A percentile compares a stretch with the other conserved stretches of the same genome.
These are phyloP conservation scores for Drosophila tropicalis DNA, from an alignment of 1,140 invertebrate genomes.

Conservation along the genomic window DNA sequence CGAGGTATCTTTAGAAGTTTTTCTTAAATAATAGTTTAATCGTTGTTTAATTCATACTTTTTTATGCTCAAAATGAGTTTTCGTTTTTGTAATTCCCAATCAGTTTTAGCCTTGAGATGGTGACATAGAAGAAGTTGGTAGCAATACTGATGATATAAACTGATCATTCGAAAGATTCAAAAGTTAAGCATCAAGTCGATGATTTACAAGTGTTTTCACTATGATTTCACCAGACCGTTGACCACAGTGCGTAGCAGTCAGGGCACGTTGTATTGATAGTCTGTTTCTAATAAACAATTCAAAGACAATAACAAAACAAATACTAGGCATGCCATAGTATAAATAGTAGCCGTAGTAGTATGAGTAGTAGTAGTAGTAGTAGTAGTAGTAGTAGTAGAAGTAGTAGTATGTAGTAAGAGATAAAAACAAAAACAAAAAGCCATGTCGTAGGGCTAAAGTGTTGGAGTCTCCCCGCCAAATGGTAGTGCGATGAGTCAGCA, in stretches of 20 bases:
- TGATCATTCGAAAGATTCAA: too few species aligned
- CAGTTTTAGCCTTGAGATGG: too few species aligned
- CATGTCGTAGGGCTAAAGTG: conserved; percentile 19
- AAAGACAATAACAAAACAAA: conserved; percentile 5
- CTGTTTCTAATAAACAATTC: conserved; percentile 1
- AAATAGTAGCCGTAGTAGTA: background rate
- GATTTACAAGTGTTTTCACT: too few species aligned
- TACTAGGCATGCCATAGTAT: background rate
- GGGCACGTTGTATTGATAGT: background rate
- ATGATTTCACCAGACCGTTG: background rate
- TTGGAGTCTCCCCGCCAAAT: conserved; percentile 19
- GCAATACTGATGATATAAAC: too few species aligned
- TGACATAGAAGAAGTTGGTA: too few species aligned
- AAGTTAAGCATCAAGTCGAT: too few species aligned
- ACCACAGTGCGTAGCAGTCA: background rate
- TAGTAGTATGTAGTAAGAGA: conserved; percentile 3
- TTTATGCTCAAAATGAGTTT: too few species aligned
- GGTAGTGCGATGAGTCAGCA: conserved; percentile 30
- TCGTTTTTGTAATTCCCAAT: too few species aligned
- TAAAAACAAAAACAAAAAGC: background rate
- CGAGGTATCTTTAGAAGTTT: too few species aligned
- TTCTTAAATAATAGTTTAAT: too few species aligned
- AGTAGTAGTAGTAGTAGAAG: background rate
- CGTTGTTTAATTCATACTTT: too few species aligned
- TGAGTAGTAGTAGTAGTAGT: background rate